These are phyloP conservation scores for Microcebus jonahi DNA, from an alignment of 2,113 vertebrate species.

Conservation along the genomic window DNA sequence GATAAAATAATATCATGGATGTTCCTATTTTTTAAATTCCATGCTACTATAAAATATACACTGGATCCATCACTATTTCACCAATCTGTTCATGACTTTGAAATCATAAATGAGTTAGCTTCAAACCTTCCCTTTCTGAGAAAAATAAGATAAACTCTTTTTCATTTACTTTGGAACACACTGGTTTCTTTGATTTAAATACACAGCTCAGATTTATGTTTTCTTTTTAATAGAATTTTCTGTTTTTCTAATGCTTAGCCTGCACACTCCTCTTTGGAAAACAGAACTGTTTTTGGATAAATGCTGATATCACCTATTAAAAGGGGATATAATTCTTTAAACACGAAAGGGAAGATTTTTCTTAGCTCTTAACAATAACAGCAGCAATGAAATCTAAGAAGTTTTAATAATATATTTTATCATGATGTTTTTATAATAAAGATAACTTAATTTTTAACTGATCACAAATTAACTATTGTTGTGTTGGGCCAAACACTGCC, in stretches of 20 bases:
- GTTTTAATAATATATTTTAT: neutral
- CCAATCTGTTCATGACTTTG: slow-evolving; percentile 15
- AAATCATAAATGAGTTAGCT: slow-evolving; percentile 34
- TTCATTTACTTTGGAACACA: slow-evolving; percentile 60
- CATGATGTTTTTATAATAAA: neutral
- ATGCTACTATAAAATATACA: slow-evolving; percentile 63
- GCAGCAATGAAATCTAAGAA: neutral
- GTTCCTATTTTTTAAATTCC: slow-evolving; percentile 70
- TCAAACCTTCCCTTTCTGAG: slow-evolving; percentile 45
- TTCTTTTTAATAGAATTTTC: slow-evolving; percentile 61
- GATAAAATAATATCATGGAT: slow-evolving; percentile 67
- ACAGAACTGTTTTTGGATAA: slow-evolving; percentile 23
- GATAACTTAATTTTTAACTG: slow-evolving; percentile 15
- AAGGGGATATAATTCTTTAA: neutral
- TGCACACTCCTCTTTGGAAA: slow-evolving; percentile 40
- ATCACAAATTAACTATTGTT: neutral
- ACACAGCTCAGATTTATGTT: slow-evolving; percentile 48
- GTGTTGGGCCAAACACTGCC: neutral
- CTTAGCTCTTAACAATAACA: neutral
- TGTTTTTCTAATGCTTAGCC: slow-evolving; percentile 55
- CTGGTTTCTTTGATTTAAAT: slow-evolving; percentile 51
- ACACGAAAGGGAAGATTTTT: neutral
- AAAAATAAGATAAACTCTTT: slow-evolving; percentile 59
- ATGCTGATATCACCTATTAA: slow-evolving; percentile 26
- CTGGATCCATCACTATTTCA: slow-evolving; percentile 38